Conservation (phyloP, 2,888 invertebrate species). For the Pardosa pseudoannulata region DNA sequence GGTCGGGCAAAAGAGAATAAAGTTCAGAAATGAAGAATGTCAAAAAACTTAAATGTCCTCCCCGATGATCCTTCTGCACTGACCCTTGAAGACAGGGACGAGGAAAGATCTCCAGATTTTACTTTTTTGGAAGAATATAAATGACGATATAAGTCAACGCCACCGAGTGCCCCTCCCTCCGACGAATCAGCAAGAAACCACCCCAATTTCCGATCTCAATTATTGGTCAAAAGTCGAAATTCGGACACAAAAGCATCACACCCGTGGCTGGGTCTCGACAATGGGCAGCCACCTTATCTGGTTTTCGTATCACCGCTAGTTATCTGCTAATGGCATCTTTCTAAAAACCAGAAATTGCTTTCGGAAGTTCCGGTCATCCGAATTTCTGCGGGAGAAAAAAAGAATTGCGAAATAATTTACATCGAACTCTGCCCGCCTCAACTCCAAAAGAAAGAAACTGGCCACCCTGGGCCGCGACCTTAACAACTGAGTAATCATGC, state of each 20-base stretch:
- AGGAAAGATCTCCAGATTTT: conserved; percentile 4
- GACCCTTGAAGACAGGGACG: not conserved
- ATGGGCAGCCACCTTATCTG: conserved; percentile 25
- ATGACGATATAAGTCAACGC: conserved; percentile 7
- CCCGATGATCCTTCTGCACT: not conserved
- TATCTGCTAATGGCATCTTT: conserved; percentile 14
- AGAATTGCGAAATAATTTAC: conserved; percentile 20
- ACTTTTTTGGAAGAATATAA: conserved; percentile 22
- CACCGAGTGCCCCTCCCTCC: conserved; percentile 40
- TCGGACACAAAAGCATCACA: not conserved
- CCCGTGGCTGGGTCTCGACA: not conserved
- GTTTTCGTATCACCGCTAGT: conserved; percentile 16
- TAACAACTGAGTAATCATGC: conserved; percentile 27
- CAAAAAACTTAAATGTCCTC: not conserved
- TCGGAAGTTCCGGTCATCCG: conserved; percentile 59
- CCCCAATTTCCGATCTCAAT: conserved; percentile 62
- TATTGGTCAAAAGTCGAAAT: conserved; percentile 20
- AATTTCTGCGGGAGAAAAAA: conserved; percentile 7
- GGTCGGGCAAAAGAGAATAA: not conserved
- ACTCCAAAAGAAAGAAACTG: conserved; percentile 36
- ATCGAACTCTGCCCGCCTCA: conserved; percentile 48
- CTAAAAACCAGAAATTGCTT: conserved; percentile 42
- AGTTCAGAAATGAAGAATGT: not conserved
- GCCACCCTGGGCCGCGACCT: conserved; percentile 44
- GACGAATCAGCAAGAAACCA: conserved; percentile 21